Evolutionary conservation across 2,797 vertebrate species (phyloP).

Genomic region (Neosilurus hyrtlii): DNA sequence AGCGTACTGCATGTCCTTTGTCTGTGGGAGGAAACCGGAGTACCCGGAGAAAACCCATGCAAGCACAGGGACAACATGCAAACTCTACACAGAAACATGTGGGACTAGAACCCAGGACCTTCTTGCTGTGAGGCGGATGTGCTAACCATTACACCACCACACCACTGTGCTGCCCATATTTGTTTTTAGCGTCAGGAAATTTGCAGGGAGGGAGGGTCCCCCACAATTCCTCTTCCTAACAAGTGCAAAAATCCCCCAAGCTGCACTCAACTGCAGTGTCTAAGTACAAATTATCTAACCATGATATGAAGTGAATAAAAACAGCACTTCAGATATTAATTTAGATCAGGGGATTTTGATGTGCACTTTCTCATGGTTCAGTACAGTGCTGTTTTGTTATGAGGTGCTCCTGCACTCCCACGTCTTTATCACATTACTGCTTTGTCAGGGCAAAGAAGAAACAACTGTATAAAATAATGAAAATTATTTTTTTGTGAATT

Average conservation of each 20-base stretch:
- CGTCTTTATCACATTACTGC: neutral
- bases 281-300: neutral
- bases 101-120: no score
- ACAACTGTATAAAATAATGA: neutral
- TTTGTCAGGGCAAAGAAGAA: neutral
- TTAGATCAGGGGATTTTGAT: neutral
- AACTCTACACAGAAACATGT: no score
- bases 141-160: no score
- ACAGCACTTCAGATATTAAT: neutral
- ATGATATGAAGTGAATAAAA: neutral
- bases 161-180: no score
- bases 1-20: no score
- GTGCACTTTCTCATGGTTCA: neutral
- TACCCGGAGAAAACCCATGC: no score
- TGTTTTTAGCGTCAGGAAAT: slow-evolving; percentile 2
- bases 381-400: neutral
- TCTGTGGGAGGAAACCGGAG: no score
- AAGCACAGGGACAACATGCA: no score
- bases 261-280: neutral
- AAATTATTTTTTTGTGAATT: neutral
- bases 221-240: neutral
- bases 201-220: neutral
- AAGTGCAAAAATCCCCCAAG: neutral
- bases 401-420: neutral
- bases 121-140: no score